A percentile compares a stretch with the other conserved stretches of the same genome.
Evolutionary conservation across 2,888 invertebrate genomes (phyloP).

Genomic region (Agonopterix heracliana): DNA sequence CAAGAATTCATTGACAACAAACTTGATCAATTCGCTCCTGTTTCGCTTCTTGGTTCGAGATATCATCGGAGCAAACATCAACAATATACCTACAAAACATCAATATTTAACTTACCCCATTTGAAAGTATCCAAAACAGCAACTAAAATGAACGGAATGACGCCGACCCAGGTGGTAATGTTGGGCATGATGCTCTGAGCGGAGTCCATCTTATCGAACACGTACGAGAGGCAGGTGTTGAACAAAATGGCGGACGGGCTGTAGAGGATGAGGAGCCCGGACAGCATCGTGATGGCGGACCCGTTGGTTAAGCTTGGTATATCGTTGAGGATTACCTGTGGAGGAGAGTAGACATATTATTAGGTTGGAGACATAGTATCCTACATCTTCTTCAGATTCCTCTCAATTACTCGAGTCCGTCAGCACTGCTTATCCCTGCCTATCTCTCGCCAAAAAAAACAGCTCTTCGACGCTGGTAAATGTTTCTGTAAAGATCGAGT

Average conservation of each 20-base stretch:
- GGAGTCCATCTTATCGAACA: constrained; percentile 89
- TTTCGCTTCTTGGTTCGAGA: no score
- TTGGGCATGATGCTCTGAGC: constrained; percentile 88
- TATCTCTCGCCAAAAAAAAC: no score
- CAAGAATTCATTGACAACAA: no score
- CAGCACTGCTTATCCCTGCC: no score
- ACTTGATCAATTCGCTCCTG: no score
- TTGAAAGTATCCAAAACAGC: constrained; percentile 83
- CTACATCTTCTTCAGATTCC: no score
- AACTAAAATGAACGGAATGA: constrained; percentile 84
- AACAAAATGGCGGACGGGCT: constrained; percentile 86
- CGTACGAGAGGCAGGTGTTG: constrained; percentile 85
- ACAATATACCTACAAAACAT: no score
- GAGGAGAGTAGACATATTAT: constrained; percentile 2
- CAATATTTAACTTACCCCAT: constrained; percentile 71
- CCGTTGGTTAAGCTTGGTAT: constrained; percentile 82
- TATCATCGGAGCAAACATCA: no score
- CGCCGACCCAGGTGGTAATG: constrained; percentile 83
- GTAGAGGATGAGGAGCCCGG: constrained; percentile 81
- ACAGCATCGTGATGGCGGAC: constrained; percentile 81
- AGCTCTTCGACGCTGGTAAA: no score
- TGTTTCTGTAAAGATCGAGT: no score
- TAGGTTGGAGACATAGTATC: no score
- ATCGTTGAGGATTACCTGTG: constrained; percentile 80
- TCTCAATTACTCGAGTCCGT: no score